phyloP scores from a whole-genome alignment of 2,113 vertebrate genomes.

The Callionymus lyra region DNA sequence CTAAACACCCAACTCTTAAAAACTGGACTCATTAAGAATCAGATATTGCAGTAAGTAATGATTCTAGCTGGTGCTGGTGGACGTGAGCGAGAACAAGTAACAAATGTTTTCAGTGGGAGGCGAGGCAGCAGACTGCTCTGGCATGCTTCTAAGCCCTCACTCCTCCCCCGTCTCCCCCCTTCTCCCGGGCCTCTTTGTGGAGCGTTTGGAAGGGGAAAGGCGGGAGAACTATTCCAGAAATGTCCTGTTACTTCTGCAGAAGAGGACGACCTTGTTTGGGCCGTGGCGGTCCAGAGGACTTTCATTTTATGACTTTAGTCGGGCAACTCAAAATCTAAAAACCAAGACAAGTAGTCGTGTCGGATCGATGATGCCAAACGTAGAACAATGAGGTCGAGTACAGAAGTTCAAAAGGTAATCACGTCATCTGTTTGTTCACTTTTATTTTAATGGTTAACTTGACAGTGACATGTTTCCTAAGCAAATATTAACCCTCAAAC shows the following conservation, averaged over 20 bases:
- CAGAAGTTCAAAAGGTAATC: too few species aligned
- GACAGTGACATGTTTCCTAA: too few species aligned
- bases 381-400: too few species aligned
- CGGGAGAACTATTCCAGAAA: constrained; percentile 63
- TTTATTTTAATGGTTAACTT: too few species aligned
- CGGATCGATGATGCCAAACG: too few species aligned
- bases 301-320: too few species aligned
- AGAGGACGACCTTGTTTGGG: constrained; percentile 51
- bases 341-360: too few species aligned
- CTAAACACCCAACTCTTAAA: too few species aligned
- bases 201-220: constrained; percentile 14
- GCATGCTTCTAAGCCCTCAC: constrained; percentile 4
- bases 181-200: constrained; percentile 44
- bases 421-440: too few species aligned
- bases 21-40: too few species aligned
- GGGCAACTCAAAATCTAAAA: too few species aligned
- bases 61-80: constrained; percentile 1
- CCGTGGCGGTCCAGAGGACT: constrained; percentile 10
- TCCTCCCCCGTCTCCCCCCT: constrained; percentile 25
- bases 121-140: constrained; percentile 10
- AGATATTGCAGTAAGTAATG: constrained; percentile 8
- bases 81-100: constrained; percentile 8
- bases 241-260: constrained; percentile 41
- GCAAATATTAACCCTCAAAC: too few species aligned
- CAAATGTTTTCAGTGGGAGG: constrained; percentile 1